Base-by-base conservation (phyloP, 2,113 vertebrate species). In the Corythornis cristatus region DNA sequence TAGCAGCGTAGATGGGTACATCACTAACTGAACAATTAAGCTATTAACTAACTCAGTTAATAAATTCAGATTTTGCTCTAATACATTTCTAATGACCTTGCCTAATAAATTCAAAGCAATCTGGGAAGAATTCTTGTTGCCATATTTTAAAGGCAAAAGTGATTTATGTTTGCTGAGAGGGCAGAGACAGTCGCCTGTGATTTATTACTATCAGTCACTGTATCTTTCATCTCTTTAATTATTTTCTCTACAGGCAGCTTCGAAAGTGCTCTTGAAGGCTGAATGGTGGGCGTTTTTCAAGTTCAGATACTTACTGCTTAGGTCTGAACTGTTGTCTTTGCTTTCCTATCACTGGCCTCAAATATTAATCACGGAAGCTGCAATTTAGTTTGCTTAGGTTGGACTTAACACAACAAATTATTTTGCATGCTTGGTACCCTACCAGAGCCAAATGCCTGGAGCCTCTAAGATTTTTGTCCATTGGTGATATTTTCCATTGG, bases 221-320 rank as follows among this genome's bases (percentile, higher is more conserved):
- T 88, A 95, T 90, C 95, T 95, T 96, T 95, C 93, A 91, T 94
- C 90, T 93, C 94, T 93, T 93, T 95, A 95, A 97, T 97, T 96
- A 95, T 96, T 95, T 94, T 90, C 91, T 94, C 90, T 92, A 93
- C 86, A 92, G 88, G 92, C 73, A 88, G 91, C 76, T 89, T 92
- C 70, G 62, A 29, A 95, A 89, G 88, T 96, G 89, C 89, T 97
- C 96, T 92, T 71, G 72, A 74, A 82, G 89, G 65, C 90, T 28
- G 86, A 90, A 85, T 46, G 60, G 81, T 83, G 87, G 84, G 82
- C 0, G 14, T 62, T 78, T 93, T 85, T 92, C 60, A 91, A 88
- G 88, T 91, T 85, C 77, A 87, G 74, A 87, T 60, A 23, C 81
- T 74, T 56, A n/a, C 58, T 80, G 60, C 68, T 83, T 77, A 9